Evolutionary conservation across 2,113 vertebrate species (phyloP).

Genomic region (Stomatorhinus ivindoensis): DNA sequence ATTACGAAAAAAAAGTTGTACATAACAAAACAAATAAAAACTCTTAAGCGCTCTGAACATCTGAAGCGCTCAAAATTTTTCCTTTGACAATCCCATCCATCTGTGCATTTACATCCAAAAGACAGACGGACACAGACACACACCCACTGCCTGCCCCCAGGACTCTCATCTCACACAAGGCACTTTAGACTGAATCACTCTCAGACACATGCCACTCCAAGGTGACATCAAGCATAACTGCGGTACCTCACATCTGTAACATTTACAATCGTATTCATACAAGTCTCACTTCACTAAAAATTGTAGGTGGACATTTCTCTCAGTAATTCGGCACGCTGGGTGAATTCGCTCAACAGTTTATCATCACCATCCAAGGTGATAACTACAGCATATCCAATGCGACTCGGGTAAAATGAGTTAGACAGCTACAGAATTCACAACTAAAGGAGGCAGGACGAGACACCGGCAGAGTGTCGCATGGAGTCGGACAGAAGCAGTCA

Average conservation of each 20-base stretch:
- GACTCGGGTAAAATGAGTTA: neutral
- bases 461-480: neutral
- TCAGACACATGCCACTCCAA: constrained; percentile 25
- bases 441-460: neutral
- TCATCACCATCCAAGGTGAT: neutral
- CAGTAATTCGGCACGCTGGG: neutral
- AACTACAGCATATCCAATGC: neutral
- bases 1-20: neutral
- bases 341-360: neutral
- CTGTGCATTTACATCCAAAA: neutral
- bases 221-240: constrained; percentile 22
- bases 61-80: neutral
- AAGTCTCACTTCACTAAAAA: constrained; percentile 3
- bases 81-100: neutral
- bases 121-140: neutral
- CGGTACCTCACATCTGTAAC: constrained; percentile 32
- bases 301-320: neutral
- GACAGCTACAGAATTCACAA: neutral
- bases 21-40: constrained; percentile 9
- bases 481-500: neutral
- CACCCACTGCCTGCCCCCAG: neutral
- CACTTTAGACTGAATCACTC: constrained; percentile 47
- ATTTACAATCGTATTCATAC: constrained; percentile 21
- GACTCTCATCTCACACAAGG: constrained; percentile 38
- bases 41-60: too few species aligned